phyloP scores from a whole-genome alignment of 2,113 vertebrate genomes.

The Ariopsis seemanni region DNA sequence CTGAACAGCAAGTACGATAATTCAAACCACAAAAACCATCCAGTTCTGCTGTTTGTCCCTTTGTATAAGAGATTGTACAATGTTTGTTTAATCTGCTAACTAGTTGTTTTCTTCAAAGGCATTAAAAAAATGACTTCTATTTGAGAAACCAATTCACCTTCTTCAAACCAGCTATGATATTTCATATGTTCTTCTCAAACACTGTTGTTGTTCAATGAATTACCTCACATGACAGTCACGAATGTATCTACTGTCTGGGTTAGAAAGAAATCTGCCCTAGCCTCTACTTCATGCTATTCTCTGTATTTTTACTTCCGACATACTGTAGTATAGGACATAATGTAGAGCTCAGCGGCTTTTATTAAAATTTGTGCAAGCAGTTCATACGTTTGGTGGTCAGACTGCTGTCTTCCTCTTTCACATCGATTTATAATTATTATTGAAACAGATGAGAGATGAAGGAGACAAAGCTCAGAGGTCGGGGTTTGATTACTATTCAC shows the following conservation, averaged over 20 bases:
- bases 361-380: background rate
- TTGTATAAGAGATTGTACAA: background rate
- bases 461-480: background rate
- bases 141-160: background rate
- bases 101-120: background rate
- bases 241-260: background rate
- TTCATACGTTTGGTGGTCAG: background rate
- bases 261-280: background rate
- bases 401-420: background rate
- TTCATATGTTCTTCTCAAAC: no score
- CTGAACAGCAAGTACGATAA: background rate
- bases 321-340: background rate
- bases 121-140: background rate
- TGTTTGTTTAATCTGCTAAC: background rate
- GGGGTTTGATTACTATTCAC: constrained; percentile 41
- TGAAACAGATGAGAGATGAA: background rate
- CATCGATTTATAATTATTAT: background rate
- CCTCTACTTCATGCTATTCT: background rate
- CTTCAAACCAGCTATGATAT: background rate
- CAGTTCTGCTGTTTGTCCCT: background rate
- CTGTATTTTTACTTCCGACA: background rate
- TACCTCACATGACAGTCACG: background rate
- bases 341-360: background rate
- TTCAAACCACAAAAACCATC: background rate
- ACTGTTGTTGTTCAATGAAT: no score